Evolutionary conservation across 37 sponge, comb jelly and placozoan species (phyloP).

Genomic region (Spongilla lacustris): DNA sequence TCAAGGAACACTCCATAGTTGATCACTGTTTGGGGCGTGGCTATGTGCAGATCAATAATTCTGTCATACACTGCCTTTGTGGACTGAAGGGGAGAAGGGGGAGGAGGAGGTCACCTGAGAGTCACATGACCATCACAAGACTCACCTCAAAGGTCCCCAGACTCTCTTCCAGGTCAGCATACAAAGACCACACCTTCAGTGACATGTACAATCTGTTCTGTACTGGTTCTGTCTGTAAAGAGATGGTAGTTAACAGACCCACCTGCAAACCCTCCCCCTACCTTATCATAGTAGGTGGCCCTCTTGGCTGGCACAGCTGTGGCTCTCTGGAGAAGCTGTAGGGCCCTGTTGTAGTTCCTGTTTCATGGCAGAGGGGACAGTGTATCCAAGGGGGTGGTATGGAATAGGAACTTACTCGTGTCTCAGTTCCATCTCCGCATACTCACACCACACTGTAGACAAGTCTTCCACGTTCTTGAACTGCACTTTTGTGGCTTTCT

Average conservation of each 20-base stretch:
- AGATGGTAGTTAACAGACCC: neutral
- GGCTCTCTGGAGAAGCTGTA: conserved; percentile 80
- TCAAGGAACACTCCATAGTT: conserved; percentile 95
- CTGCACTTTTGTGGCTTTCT: conserved; percentile 90
- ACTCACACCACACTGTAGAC: conserved; percentile 96
- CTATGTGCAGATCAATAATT: conserved; percentile 94
- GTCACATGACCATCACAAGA: too few species aligned
- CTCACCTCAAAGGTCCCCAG: conserved; percentile 90
- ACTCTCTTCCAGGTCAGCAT: conserved; percentile 98
- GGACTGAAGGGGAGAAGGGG: conserved; percentile 45
- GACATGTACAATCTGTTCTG: conserved; percentile 89
- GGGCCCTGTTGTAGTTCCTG: conserved; percentile 84
- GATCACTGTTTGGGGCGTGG: conserved; percentile 94
- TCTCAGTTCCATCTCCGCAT: conserved; percentile 94
- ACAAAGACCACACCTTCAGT: conserved; percentile 96
- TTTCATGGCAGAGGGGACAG: conserved; percentile 13
- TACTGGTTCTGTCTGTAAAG: conserved; percentile 84
- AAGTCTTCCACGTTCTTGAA: conserved; percentile 92
- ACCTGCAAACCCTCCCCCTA: neutral
- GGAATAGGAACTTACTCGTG: conserved; percentile 82
- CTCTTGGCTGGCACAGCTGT: conserved; percentile 93
- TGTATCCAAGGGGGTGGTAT: neutral
- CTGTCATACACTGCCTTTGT: conserved; percentile 97
- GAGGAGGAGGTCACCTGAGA: too few species aligned
- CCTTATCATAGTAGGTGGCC: conserved; percentile 93